phyloP scores from a whole-genome alignment of 30 jellyfish, hydroid and myxozoan species.

The Catostylus mosaicus region DNA sequence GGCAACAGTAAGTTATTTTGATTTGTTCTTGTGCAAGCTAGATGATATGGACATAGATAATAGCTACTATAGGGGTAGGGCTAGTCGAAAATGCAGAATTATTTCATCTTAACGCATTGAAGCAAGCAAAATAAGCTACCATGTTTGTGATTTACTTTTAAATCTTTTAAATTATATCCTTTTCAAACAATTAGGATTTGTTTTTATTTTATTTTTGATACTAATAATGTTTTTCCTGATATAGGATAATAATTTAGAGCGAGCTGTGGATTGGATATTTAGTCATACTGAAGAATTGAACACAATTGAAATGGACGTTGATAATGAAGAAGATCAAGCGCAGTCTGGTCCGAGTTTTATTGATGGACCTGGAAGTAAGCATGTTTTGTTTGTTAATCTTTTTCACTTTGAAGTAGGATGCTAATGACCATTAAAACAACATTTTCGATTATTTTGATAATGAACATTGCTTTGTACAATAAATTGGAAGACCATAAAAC shows the following conservation, averaged over 20 bases:
- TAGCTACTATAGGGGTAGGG: too few relatives aligned
- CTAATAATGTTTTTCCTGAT: neutral
- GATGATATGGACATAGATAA: too few relatives aligned
- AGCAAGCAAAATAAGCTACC: too few relatives aligned
- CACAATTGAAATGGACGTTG: conserved; percentile 65
- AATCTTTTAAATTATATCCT: neutral
- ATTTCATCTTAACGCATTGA: too few relatives aligned
- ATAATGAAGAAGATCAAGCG: conserved; percentile 28
- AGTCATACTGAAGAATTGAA: conserved; percentile 76
- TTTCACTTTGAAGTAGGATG: too few relatives aligned
- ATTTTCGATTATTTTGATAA: too few relatives aligned
- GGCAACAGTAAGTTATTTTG: conserved; percentile 66
- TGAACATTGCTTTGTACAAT: too few relatives aligned
- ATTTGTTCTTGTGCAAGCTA: neutral
- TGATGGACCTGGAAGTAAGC: conserved; percentile 89
- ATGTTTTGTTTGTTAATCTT: neutral
- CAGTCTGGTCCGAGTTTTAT: conserved; percentile 14
- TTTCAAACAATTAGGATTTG: neutral
- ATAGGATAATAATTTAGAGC: conserved; percentile 87
- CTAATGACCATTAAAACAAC: too few relatives aligned
- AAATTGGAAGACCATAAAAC: too few relatives aligned
- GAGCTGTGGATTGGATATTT: conserved; percentile 96
- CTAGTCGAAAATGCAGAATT: too few relatives aligned
- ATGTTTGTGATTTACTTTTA: too few relatives aligned
- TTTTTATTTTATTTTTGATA: too few relatives aligned